A percentile compares a stretch with the other conserved stretches of the same genome.
Evolutionary conservation across 2,113 vertebrate species (phyloP).

Genomic region (cat (Felis catus)): DNA sequence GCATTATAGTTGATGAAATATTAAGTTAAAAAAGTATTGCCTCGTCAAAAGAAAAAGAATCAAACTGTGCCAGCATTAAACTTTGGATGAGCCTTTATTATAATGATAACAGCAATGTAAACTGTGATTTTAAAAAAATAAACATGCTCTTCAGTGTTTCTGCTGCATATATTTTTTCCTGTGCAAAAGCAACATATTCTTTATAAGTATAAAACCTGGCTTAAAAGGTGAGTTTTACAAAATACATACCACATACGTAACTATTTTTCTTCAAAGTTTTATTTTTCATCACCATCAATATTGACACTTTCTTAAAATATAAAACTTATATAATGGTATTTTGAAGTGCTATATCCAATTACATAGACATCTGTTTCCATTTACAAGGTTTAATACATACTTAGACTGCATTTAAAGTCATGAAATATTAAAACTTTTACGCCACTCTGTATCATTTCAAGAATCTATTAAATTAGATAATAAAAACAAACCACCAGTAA

Average conservation of each 20-base stretch:
- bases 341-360: constrained; percentile 48
- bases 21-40: constrained; percentile 92
- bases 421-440: constrained; percentile 87
- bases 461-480: constrained; percentile 91
- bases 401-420: constrained; percentile 80
- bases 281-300: constrained; percentile 40
- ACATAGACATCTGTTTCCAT: constrained; percentile 79
- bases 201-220: constrained; percentile 14
- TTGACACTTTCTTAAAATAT: constrained; percentile 60
- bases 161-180: not conserved
- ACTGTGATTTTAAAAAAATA: not conserved
- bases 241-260: constrained; percentile 57
- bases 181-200: not conserved
- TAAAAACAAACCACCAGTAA: constrained; percentile 89
- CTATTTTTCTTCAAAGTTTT: constrained; percentile 29
- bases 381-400: constrained; percentile 74
- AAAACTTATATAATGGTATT: constrained; percentile 32
- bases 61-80: constrained; percentile 68
- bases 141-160: constrained; percentile 3
- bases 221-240: constrained; percentile 11
- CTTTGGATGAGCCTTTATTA: constrained; percentile 47
- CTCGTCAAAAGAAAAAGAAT: constrained; percentile 80
- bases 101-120: not conserved
- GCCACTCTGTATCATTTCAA: constrained; percentile 84
- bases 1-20: constrained; percentile 96